Evolutionary conservation across 2,797 vertebrate genomes (phyloP).

Genomic region (Picus viridis): DNA sequence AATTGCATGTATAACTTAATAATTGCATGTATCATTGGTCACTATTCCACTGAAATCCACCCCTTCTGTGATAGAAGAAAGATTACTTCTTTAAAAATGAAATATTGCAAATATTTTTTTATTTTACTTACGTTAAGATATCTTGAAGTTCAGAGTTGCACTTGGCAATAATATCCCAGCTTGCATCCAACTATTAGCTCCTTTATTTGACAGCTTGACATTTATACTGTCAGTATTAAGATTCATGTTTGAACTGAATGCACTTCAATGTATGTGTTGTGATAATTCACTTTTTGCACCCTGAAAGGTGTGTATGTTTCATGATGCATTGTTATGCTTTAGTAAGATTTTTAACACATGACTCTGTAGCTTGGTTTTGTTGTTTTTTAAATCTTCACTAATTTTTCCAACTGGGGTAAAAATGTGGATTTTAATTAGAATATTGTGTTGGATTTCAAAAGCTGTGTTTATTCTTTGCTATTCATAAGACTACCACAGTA

Average conservation of each 20-base stretch:
- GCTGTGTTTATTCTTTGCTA: not conserved
- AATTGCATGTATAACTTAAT: not conserved
- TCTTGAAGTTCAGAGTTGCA: not conserved
- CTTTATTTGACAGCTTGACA: not conserved
- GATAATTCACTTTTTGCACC: not conserved
- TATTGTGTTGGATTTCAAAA: not conserved
- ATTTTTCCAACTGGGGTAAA: not conserved
- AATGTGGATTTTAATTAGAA: not conserved
- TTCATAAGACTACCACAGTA: not conserved
- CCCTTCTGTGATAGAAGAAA: not conserved
- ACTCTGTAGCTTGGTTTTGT: not conserved
- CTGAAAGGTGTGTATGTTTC: not conserved
- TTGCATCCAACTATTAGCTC: not conserved
- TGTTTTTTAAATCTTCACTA: not conserved
- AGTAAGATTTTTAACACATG: not conserved
- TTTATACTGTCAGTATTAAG: not conserved
- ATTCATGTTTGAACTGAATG: not conserved
- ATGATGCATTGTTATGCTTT: not conserved
- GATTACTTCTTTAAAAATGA: not conserved
- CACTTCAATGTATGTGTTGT: not conserved
- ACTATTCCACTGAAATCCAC: not conserved
- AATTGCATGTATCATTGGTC: not conserved
- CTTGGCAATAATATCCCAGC: not conserved
- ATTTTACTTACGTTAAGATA: not conserved
- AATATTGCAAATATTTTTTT: not conserved